Evolutionary conservation across 2,797 vertebrate species (phyloP).

Genomic region (Typhlichthys eigenmanni): DNA sequence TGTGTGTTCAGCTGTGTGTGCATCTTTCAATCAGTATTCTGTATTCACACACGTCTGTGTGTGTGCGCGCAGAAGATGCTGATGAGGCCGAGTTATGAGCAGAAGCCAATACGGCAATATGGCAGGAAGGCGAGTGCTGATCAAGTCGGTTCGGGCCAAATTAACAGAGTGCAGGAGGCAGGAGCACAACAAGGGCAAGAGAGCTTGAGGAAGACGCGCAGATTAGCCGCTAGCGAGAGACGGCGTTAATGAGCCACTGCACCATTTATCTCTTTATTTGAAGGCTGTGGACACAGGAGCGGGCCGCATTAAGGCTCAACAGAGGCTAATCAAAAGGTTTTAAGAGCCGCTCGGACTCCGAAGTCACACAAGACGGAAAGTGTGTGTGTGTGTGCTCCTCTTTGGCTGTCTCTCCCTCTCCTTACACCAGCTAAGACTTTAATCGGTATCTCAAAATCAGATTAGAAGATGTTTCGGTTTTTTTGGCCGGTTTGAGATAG

Average conservation of each 20-base stretch:
- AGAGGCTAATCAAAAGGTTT: not conserved
- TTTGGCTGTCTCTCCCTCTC: no score
- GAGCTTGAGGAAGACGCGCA: not conserved
- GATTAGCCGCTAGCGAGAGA: not conserved
- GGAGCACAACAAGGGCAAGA: not conserved
- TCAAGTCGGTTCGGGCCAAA: not conserved
- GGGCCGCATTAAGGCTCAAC: not conserved
- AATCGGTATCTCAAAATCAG: no score
- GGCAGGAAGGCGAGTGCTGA: not conserved
- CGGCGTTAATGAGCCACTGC: constrained; percentile 8
- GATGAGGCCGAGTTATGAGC: not conserved
- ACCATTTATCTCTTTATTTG: constrained; percentile 10
- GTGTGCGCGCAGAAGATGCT: not conserved
- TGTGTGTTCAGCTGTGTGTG: constrained; percentile 1
- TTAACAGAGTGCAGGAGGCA: not conserved
- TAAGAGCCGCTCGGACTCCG: not conserved
- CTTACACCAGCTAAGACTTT: no score
- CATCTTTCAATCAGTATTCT: no score
- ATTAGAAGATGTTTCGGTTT: no score
- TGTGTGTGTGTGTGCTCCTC: no score
- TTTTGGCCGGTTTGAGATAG: no score
- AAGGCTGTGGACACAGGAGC: not conserved
- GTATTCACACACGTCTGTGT: not conserved
- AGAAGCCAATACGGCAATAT: not conserved
- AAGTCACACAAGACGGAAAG: not conserved